A percentile compares a stretch with the other conserved stretches of the same genome.
Evolutionary conservation across 2,797 vertebrate genomes (phyloP).

Genomic region (Sebastolobus alascanus): DNA sequence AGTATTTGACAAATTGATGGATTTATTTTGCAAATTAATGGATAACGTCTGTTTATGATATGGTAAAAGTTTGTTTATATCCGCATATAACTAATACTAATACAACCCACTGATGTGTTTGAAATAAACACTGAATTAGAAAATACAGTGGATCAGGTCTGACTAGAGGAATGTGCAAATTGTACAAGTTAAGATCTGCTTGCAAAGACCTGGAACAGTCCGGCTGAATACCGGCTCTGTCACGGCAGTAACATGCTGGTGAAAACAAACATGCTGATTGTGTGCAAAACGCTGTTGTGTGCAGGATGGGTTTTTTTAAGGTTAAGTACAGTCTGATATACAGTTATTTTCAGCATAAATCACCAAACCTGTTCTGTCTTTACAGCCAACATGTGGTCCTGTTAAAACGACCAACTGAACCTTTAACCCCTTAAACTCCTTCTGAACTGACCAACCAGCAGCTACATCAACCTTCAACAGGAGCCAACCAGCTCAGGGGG

Average conservation of each 20-base stretch:
- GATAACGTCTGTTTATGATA: no score
- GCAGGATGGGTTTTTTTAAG: background rate
- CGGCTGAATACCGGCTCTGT: background rate
- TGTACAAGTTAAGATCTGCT: background rate
- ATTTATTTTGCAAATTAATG: no score
- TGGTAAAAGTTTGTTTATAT: no score
- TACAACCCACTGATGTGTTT: background rate
- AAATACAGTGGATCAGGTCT: no score
- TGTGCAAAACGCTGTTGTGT: background rate
- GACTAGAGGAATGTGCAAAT: background rate
- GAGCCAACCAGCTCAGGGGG: conserved; percentile 63
- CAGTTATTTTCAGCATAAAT: background rate
- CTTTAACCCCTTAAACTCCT: conserved; percentile 43
- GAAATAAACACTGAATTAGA: background rate
- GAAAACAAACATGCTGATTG: background rate
- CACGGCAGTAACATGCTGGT: background rate
- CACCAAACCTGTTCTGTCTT: background rate
- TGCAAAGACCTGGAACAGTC: background rate
- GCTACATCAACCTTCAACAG: conserved; percentile 8
- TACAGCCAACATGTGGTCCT: background rate
- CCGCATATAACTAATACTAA: no score
- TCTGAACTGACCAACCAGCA: conserved; percentile 62
- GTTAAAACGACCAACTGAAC: conserved; percentile 25
- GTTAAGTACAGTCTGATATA: background rate
- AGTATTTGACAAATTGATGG: no score